Base-by-base conservation (phyloP, 2,888 invertebrate species). In the Cerceris rybyensis region DNA sequence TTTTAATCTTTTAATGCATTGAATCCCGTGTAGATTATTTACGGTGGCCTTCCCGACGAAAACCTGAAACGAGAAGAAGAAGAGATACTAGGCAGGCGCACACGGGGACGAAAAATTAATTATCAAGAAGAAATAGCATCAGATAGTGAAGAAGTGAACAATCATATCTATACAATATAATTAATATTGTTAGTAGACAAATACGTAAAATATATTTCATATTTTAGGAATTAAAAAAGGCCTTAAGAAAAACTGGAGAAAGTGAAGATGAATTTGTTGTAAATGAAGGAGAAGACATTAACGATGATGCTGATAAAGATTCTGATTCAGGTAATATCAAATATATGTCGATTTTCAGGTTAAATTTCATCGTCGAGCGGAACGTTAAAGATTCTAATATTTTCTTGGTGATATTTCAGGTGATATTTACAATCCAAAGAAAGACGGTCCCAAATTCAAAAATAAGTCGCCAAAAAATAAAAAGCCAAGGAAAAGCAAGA, bases 61-160 rank as follows among this genome's bases (percentile, higher is more conserved):
- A 88, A 86, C 73, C 82, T 87, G 41, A 78, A 81, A 52, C 82
- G 75, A 14, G 88, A 91, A 46, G 94, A 94, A 90, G 95, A 95
- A 87, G 94, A 94, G 93, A 94, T 94, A 54, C 93, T 95, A 73
- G 94, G 95, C 66, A 94, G 96, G 87, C 93, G 96, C 81, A 96
- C 96, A 0, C 92, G 96, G 7, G 96, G 96, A 80, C 94, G 94
- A 85, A 95, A 96, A 92, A 96, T 96, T 78, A 95, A 96, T 90
- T 97, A 97, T 88, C 95, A 96, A 5, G 97, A 97, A 92, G 95
- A 94, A 88, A 94, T 95, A 66, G 95, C 95, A 80, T 95, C 96
- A 0, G 96, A 96, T 90, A 96, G 95, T 63, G 96, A 95, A 89
- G 96, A 95, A 91, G 96, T 95, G 28, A 28, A 28, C 28, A 28